phyloP scores from a whole-genome alignment of 2,888 invertebrate species.

The Disparrhopalites patrizii region DNA sequence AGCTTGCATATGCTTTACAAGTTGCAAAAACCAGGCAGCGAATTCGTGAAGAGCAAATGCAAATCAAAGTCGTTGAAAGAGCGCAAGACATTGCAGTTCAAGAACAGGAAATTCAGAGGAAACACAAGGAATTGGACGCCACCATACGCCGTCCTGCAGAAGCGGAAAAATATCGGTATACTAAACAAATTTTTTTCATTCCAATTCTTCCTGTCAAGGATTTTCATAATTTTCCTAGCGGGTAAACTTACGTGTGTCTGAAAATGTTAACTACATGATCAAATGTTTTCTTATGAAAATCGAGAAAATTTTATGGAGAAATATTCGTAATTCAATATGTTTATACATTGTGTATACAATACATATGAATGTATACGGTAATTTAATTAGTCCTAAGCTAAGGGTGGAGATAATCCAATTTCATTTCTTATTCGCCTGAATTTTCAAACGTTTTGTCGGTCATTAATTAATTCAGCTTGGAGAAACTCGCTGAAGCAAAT shows the following conservation, averaged over 20 bases:
- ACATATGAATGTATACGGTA: too few relatives aligned
- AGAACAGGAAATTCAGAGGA: slow-evolving; percentile 90
- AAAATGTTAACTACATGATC: too few relatives aligned
- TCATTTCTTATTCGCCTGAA: neutral
- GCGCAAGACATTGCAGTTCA: slow-evolving; percentile 91
- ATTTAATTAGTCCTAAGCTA: too few relatives aligned
- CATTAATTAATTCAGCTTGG: slow-evolving; percentile 75
- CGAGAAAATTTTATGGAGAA: neutral
- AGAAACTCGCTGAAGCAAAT: slow-evolving; percentile 92
- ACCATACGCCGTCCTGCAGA: slow-evolving; percentile 71
- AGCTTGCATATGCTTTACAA: slow-evolving; percentile 88
- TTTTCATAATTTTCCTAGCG: too few relatives aligned
- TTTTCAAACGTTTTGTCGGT: slow-evolving; percentile 14
- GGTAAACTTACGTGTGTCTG: too few relatives aligned
- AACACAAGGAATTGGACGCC: slow-evolving; percentile 88
- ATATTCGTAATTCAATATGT: neutral
- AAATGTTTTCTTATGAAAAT: neutral
- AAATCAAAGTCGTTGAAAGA: slow-evolving; percentile 85
- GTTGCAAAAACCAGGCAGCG: slow-evolving; percentile 93
- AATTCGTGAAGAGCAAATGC: slow-evolving; percentile 96
- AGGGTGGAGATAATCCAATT: neutral
- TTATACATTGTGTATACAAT: too few relatives aligned
- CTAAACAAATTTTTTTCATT: neutral
- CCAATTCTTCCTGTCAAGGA: too few relatives aligned
- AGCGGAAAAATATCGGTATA: slow-evolving; percentile 74